Evolutionary conservation across 2,888 invertebrate species (phyloP), one percentile per base, ranked within the genome.

Genomic region (Dyspetes luteomarginatus): DNA sequence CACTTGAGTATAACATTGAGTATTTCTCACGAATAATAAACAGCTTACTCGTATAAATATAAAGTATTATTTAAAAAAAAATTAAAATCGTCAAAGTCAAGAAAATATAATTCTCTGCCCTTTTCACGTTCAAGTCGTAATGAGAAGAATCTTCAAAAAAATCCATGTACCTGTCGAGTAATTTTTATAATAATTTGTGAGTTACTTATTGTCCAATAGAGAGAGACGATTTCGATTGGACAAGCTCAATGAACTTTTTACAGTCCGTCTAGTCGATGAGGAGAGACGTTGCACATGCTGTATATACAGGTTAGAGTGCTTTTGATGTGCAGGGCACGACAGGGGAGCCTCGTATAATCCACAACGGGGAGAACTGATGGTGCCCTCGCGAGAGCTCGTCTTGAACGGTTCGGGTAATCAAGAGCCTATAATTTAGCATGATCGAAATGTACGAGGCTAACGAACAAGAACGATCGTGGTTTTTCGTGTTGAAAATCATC

Each of bases 381-480:
- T 36, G 60, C 36, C 50, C 43, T 60, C 67, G 71, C 60, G 22
- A 43, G 26, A 41, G 78, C 50, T 62, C 62, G 43, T 68, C 56
- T 75, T 72, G 50, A 22, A 56, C 82, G 60, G 22, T 56, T 68
- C 78, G 75, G 83, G 90, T 91, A 91, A 92, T 92, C 92, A 92
- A 91, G 89, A 89, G 90, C 89, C 91, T 92, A 91, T 92, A 92
- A 92, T 92, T 91, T 91, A 90, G 89, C 88, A 87, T 86, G 90
- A 92, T 92, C 92, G 91, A 91, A 90, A 89, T 86, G 88, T 88
- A 89, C 86, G 88, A 87, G 86, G 84, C 91, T 91, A 91, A 92
- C 89, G 91, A 91, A 92, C 91, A 90, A 91, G 91, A 91, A 91
- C 91, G 89, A 89, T 89, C 88, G 84, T 84, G 88, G 87, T 91